Evolutionary conservation across 2,113 vertebrate species (phyloP).

Genomic region (Tupaia tana): DNA sequence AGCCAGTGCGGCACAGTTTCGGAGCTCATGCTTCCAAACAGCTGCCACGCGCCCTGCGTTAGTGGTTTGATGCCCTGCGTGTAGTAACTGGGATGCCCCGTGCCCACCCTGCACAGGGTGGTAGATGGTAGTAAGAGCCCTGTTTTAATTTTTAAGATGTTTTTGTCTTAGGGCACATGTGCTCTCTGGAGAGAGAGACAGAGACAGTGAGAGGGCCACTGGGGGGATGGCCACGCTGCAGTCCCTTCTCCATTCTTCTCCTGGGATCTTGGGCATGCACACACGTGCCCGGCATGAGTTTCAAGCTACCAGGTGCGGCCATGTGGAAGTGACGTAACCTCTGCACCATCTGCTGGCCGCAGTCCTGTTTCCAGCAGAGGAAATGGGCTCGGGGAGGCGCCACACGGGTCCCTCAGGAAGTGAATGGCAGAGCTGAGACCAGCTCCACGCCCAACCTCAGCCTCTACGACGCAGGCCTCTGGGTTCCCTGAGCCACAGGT

Average conservation of each 20-base stretch:
- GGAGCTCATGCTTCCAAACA: neutral
- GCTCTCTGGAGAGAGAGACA: too few relatives aligned
- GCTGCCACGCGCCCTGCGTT: accelerated
- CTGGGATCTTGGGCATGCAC: too few relatives aligned
- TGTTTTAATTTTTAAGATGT: neutral
- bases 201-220: too few relatives aligned
- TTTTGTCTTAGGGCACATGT: too few relatives aligned
- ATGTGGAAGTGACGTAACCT: too few relatives aligned
- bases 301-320: too few relatives aligned
- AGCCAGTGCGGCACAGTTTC: neutral
- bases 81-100: neutral
- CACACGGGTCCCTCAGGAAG: neutral
- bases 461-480: accelerated
- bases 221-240: too few relatives aligned
- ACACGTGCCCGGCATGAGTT: too few relatives aligned
- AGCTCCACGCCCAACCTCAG: neutral
- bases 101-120: too few relatives aligned
- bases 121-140: neutral
- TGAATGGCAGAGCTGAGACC: neutral
- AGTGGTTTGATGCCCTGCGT: too few relatives aligned
- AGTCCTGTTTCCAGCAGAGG: neutral
- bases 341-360: too few relatives aligned
- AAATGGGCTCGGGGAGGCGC: neutral
- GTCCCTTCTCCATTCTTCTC: too few relatives aligned
- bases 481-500: neutral